Evolutionary conservation across 2,113 vertebrate genomes (phyloP), one percentile per base, ranked within the genome.

Genomic region (Cacatua alba): DNA sequence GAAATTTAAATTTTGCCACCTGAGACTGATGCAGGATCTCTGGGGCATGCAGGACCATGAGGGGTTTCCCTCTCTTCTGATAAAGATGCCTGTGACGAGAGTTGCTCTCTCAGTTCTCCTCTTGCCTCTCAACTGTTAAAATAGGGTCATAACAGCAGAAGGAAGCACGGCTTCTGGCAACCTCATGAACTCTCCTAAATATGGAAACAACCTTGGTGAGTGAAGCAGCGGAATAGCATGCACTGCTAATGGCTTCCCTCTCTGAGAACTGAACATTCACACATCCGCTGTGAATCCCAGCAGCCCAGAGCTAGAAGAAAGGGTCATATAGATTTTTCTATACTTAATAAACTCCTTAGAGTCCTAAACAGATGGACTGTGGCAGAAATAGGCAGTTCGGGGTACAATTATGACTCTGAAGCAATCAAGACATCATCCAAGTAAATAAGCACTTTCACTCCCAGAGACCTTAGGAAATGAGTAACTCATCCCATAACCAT

Each of bases 301-400:
- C 37, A 90, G 68, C 13, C 31, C 59, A 84, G 83, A 79, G 29
- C 6, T 64, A 55, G 52, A 81, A 70, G 43, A 88, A 89, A 26
- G 24, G 74, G 68, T 92, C 65, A n/a, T 84, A 89, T 48, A 78
- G 86, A 86, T 90, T 94, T 94, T 87, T 89, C 70, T 91, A 13
- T 71, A 71, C 52, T 84, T 86, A 82, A 67, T 87, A 68, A 80
- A 92, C 29, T 78, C 91, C 85, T 94, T 68, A 35, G 29, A 37
- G 82, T 70, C 69, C 65, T 82, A 91, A 94, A 53, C 31, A 72
- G 63, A 82, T 72, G 28, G 62, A 76, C 67, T 69, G 74, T 72
- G 37, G n/a, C 67, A 90, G 74, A 93, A 91, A 90, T 29, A 69
- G 44, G 17, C 63, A 85, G 57, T 13, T 91, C 88, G 51, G 59